Evolutionary conservation across 2,888 invertebrate genomes (phyloP).

Genomic region (Choristoneura rosaceana): DNA sequence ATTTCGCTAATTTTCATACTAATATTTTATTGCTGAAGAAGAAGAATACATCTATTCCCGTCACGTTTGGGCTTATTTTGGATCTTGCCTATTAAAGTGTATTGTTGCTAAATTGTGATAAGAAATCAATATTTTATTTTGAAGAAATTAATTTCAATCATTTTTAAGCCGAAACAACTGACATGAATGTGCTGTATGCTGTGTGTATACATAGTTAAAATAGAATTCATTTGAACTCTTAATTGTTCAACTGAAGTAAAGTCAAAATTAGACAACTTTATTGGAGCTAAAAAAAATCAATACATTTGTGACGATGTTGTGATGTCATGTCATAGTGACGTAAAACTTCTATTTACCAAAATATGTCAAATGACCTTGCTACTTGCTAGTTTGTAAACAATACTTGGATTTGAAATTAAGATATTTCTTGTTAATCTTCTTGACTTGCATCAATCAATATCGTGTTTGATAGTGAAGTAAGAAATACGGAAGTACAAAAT

Average conservation of each 20-base stretch:
- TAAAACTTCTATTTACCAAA: conserved; percentile 64
- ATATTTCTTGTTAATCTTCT: conserved; percentile 83
- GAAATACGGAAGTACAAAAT: conserved; percentile 55
- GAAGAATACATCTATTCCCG: too few species aligned
- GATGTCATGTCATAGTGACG: conserved; percentile 57
- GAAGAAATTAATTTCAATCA: too few species aligned
- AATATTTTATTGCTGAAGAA: too few species aligned
- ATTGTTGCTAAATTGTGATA: too few species aligned
- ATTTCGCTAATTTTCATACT: not conserved
- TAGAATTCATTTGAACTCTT: not conserved
- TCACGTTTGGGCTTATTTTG: too few species aligned
- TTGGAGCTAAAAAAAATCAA: conserved; percentile 44
- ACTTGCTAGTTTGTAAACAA: conserved; percentile 93
- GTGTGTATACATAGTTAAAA: not conserved
- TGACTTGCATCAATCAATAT: conserved; percentile 71
- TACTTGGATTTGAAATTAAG: conserved; percentile 80
- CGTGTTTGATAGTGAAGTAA: conserved; percentile 47
- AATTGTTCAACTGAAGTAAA: not conserved
- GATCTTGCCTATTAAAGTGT: too few species aligned
- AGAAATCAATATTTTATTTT: too few species aligned
- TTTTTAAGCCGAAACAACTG: too few species aligned
- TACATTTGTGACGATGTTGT: conserved; percentile 46
- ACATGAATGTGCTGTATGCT: too few species aligned
- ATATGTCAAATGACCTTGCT: conserved; percentile 89
- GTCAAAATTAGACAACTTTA: too few species aligned